Conservation (phyloP, 2,113 vertebrate species). For the Micronycteris hirsuta region DNA sequence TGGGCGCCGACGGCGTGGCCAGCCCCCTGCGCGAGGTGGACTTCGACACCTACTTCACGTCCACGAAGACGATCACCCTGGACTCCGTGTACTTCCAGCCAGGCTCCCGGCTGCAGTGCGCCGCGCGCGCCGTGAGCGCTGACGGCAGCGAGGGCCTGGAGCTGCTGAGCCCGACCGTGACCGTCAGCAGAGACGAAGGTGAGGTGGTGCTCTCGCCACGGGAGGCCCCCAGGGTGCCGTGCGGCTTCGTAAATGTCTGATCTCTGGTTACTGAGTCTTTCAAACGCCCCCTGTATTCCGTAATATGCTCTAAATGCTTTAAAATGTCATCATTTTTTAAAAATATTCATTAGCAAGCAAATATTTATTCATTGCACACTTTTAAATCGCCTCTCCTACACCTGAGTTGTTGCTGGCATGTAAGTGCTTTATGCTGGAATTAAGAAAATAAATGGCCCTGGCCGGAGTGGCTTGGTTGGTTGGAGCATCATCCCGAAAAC, state of each 20-base stretch:
- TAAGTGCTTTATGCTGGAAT: not conserved
- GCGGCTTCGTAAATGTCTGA: too few species aligned
- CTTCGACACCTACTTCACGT: conserved; percentile 96
- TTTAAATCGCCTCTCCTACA: not conserved
- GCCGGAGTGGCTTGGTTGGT: too few species aligned
- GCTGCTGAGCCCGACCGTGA: conserved; percentile 87
- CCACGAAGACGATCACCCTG: conserved; percentile 92
- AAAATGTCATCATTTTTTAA: not conserved
- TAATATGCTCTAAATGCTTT: not conserved
- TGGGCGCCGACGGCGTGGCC: conserved; percentile 89
- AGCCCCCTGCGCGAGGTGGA: conserved; percentile 94
- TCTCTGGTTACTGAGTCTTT: not conserved
- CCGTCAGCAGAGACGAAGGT: conserved; percentile 91
- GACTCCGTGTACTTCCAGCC: conserved; percentile 97
- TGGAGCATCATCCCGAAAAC: too few species aligned
- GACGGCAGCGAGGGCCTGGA: conserved; percentile 91
- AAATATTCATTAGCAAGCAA: not conserved
- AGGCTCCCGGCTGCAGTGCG: conserved; percentile 92
- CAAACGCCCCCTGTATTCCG: not conserved
- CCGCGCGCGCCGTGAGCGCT: conserved; percentile 90
- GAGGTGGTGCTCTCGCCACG: conserved; percentile 12
- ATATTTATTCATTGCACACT: not conserved
- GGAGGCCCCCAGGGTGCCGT: not conserved
- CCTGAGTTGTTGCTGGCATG: not conserved
- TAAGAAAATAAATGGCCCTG: not conserved